A percentile compares a stretch with the other conserved stretches of the same genome.
Evolutionary conservation across 2,113 vertebrate genomes (phyloP).

Genomic region (Epinephelus cyanopodus): DNA sequence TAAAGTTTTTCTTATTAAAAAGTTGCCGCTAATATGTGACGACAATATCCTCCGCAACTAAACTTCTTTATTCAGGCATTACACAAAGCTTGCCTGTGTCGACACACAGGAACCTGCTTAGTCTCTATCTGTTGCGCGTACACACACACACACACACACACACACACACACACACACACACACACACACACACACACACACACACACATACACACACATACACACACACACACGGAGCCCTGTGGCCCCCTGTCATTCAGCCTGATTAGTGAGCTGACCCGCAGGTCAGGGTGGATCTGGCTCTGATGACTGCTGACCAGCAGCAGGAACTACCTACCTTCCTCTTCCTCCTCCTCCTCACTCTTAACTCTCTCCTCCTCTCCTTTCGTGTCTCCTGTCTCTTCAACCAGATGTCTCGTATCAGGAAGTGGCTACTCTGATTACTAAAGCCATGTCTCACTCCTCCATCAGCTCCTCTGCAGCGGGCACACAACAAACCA

Average conservation of each 20-base stretch:
- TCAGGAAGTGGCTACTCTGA: conserved; percentile 69
- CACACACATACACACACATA: not conserved
- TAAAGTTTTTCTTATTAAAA: conserved; percentile 3
- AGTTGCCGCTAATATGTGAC: not conserved
- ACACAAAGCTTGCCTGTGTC: conserved; percentile 40
- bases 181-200: conserved; percentile 7
- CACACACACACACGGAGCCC: conserved; percentile 10
- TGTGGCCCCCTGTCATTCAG: conserved; percentile 71
- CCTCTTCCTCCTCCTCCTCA: conserved; percentile 46
- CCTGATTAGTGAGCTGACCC: conserved; percentile 80
- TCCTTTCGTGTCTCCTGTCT: conserved; percentile 13
- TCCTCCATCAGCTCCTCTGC: conserved; percentile 55
- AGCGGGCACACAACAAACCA: conserved; percentile 10
- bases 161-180: not conserved
- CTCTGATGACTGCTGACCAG: conserved; percentile 76
- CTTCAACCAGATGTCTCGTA: conserved; percentile 70
- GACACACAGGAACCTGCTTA: conserved; percentile 21
- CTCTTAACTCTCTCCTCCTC: conserved; percentile 30
- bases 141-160: not conserved
- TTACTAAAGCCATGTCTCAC: conserved; percentile 52
- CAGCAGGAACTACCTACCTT: conserved; percentile 73
- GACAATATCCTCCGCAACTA: not conserved
- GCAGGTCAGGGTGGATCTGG: conserved; percentile 71
- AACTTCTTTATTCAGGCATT: conserved; percentile 22
- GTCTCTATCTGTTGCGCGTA: not conserved